phyloP scores from a whole-genome alignment of 30 jellyfish, hydroid and myxozoan species.

The Euphysa ruthae region DNA sequence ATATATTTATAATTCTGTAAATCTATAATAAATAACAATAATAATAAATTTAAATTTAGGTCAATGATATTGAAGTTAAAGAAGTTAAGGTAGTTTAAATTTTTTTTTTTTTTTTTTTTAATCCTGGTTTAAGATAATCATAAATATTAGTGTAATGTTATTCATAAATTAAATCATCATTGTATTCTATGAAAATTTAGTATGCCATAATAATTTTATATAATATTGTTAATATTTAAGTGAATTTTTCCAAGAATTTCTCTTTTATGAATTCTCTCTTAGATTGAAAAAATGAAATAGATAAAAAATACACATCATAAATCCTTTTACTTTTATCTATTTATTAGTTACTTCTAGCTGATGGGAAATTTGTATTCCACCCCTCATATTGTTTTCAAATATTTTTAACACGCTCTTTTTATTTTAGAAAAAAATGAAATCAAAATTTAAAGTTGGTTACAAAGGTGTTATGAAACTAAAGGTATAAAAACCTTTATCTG shows the following conservation, averaged over 20 bases:
- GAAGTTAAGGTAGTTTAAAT: constrained; percentile 10
- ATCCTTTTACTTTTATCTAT: too few species aligned
- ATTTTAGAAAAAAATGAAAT: constrained; percentile 4
- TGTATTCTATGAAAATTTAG: neutral
- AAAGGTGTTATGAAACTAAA: constrained; percentile 10
- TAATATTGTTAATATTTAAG: too few species aligned
- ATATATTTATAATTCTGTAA: too few species aligned
- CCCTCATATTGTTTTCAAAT: neutral
- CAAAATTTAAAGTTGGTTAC: neutral
- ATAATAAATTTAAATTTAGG: too few species aligned
- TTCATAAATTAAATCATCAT: neutral
- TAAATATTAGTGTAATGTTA: neutral
- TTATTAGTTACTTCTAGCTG: too few species aligned
- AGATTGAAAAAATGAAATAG: too few species aligned
- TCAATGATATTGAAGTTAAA: constrained; percentile 28
- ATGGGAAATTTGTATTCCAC: neutral
- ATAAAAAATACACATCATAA: too few species aligned
- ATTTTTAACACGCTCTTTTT: neutral
- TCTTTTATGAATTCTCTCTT: too few species aligned
- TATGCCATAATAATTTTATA: neutral
- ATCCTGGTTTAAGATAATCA: neutral
- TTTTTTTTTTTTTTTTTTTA: neutral
- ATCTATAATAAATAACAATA: too few species aligned
- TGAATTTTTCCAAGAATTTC: too few species aligned
- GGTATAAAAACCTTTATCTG: neutral